These are phyloP conservation scores for Drosophila prolongata DNA, from an alignment of 2,888 invertebrate species.

Conservation along the genomic window DNA sequence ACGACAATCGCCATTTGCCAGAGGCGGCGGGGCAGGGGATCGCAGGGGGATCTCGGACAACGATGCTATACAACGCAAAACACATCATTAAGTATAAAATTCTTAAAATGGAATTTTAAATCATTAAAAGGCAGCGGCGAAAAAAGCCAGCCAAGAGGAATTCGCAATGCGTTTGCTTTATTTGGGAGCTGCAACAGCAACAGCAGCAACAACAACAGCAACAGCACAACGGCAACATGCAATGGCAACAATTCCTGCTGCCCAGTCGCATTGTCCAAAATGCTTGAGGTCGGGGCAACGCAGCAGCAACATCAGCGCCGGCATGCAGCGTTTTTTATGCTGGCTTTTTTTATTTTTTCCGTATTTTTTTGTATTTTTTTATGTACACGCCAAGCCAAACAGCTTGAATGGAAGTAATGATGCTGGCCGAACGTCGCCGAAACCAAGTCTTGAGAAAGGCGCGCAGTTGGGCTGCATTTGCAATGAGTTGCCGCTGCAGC, in stretches of 20 bases:
- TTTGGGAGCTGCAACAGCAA: conserved; percentile 65
- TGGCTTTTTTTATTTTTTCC: conserved; percentile 10
- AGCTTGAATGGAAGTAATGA: conserved; percentile 81
- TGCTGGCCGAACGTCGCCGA: conserved; percentile 70
- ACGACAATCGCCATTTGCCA: conserved; percentile 58
- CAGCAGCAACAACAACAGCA: conserved; percentile 40
- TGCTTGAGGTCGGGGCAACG: conserved; percentile 48
- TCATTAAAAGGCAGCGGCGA: conserved; percentile 70
- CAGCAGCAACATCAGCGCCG: conserved; percentile 6
- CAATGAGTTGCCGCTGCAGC: conserved; percentile 68
- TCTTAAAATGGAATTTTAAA: conserved; percentile 85
- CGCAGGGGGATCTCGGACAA: conserved; percentile 23
- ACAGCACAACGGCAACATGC: conserved; percentile 57
- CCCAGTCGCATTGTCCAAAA: conserved; percentile 57
- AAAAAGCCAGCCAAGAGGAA: conserved; percentile 55
- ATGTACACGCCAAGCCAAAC: conserved; percentile 77
- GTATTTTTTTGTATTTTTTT: conserved; percentile 55
- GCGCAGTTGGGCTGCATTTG: conserved; percentile 76
- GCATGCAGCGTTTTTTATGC: conserved; percentile 10
- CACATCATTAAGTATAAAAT: conserved; percentile 85
- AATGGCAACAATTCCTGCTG: conserved; percentile 55
- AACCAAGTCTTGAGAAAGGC: conserved; percentile 71
- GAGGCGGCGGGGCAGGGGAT: conserved; percentile 13
- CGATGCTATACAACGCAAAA: conserved; percentile 83
- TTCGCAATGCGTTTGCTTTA: conserved; percentile 81